Percentiles rank a stretch among this genome's conserved stretches.
Conservation (phyloP, 2,888 invertebrate genomes). For the Apamea sordens region DNA sequence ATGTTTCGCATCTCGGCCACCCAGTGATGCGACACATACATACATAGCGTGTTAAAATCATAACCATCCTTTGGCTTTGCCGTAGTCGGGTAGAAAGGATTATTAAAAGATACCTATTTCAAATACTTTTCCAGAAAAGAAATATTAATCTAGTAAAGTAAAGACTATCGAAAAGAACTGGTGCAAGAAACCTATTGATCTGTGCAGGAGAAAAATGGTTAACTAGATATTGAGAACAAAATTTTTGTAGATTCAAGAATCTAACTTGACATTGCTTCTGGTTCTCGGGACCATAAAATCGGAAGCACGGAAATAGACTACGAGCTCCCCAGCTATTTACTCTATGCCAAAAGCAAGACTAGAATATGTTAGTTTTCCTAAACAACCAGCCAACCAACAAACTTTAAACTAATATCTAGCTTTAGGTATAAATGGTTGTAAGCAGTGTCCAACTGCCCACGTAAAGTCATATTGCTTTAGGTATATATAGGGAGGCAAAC, state of each 20-base stretch:
- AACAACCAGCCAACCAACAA: slow-evolving; percentile 26
- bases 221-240: neutral
- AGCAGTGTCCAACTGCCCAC: slow-evolving; percentile 21
- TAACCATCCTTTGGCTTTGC: neutral
- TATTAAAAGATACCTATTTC: neutral
- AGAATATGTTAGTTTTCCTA: slow-evolving; percentile 26
- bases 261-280: neutral
- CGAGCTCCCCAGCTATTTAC: slow-evolving; percentile 9
- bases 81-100: neutral
- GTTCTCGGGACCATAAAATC: slow-evolving; percentile 22
- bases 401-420: slow-evolving; percentile 44
- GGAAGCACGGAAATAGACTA: neutral
- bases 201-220: neutral
- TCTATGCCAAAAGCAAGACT: slow-evolving; percentile 22
- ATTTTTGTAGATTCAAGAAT: neutral
- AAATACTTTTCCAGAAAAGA: neutral
- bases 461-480: slow-evolving; percentile 28
- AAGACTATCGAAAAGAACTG: neutral
- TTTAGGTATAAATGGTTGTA: slow-evolving; percentile 25
- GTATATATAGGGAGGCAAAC: slow-evolving; percentile 1
- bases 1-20: too few relatives aligned
- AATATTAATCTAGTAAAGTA: neutral
- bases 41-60: neutral
- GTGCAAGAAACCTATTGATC: neutral
- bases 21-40: too few relatives aligned